A percentile compares a stretch with the other conserved stretches of the same genome.
phyloP scores from a whole-genome alignment of 2,888 invertebrate species.

The Carabus problematicus region DNA sequence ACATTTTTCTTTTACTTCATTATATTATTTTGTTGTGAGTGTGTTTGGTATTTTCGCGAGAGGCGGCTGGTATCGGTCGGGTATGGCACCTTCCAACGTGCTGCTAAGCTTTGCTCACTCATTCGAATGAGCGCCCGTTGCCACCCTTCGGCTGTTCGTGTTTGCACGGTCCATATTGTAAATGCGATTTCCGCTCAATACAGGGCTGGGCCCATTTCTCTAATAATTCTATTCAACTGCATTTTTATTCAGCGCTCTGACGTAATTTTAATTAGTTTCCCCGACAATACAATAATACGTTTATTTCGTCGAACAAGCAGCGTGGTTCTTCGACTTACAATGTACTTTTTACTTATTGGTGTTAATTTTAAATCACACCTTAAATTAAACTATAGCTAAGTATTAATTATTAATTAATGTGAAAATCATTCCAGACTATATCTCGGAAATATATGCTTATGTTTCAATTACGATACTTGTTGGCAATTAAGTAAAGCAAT shows the following conservation, averaged over 20 bases:
- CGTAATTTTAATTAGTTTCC: too few species aligned
- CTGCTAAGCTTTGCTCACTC: neutral
- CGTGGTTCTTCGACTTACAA: too few species aligned
- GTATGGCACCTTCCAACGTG: neutral
- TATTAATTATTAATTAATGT: too few species aligned
- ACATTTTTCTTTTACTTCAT: constrained; percentile 60
- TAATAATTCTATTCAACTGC: constrained; percentile 14
- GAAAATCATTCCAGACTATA: too few species aligned
- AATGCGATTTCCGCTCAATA: constrained; percentile 21
- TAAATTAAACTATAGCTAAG: too few species aligned
- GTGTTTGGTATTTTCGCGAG: constrained; percentile 52
- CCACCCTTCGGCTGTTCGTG: neutral
- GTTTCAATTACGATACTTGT: too few species aligned
- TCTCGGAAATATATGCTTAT: too few species aligned
- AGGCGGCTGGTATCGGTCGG: neutral
- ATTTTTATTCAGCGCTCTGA: neutral
- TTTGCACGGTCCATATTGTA: constrained; percentile 11
- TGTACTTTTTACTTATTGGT: too few species aligned
- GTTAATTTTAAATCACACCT: too few species aligned
- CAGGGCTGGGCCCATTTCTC: neutral
- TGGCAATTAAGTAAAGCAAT: too few species aligned
- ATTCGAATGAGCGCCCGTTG: neutral
- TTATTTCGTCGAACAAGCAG: too few species aligned
- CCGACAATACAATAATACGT: too few species aligned
- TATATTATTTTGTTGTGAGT: constrained; percentile 58